These are phyloP conservation scores for Magallana ariakensis DNA, from an alignment of 1,140 invertebrate genomes.

Conservation along the genomic window DNA sequence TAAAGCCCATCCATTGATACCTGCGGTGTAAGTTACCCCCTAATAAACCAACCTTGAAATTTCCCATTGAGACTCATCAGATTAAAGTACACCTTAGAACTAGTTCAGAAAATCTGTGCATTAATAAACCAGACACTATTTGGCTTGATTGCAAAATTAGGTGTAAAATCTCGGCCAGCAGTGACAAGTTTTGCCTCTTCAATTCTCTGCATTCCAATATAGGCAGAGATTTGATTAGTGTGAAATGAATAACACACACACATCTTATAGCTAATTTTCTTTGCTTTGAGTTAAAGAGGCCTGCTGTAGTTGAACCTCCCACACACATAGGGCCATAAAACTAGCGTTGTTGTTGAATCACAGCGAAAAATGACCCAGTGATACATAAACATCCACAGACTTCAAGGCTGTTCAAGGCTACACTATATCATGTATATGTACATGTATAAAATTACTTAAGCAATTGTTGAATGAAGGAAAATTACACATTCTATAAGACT, in stretches of 20 bases:
- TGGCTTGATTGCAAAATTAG: too few species aligned
- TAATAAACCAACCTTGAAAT: constrained; percentile 27
- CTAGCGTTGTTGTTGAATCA: constrained; percentile 17
- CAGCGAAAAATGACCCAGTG: constrained; percentile 17
- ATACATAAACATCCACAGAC: background rate
- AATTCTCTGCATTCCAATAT: too few species aligned
- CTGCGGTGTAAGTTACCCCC: constrained; percentile 11
- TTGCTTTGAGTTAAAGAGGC: background rate
- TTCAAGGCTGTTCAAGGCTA: background rate
- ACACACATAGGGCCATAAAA: background rate
- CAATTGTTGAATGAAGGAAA: too few species aligned
- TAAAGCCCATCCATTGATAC: constrained; percentile 31
- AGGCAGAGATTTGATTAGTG: too few species aligned
- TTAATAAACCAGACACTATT: too few species aligned
- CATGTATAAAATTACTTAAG: too few species aligned
- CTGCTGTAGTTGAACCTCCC: constrained; percentile 1
- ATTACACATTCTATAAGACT: too few species aligned
- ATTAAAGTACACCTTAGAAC: background rate
- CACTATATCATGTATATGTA: too few species aligned
- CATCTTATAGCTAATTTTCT: background rate
- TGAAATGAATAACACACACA: background rate
- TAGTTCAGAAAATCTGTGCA: too few species aligned
- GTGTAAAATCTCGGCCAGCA: too few species aligned
- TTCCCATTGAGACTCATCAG: background rate
- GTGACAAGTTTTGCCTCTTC: too few species aligned